Evolutionary conservation across 2,113 vertebrate species (phyloP), one percentile per base, ranked within the genome.

Genomic region (Polyodon spathula): DNA sequence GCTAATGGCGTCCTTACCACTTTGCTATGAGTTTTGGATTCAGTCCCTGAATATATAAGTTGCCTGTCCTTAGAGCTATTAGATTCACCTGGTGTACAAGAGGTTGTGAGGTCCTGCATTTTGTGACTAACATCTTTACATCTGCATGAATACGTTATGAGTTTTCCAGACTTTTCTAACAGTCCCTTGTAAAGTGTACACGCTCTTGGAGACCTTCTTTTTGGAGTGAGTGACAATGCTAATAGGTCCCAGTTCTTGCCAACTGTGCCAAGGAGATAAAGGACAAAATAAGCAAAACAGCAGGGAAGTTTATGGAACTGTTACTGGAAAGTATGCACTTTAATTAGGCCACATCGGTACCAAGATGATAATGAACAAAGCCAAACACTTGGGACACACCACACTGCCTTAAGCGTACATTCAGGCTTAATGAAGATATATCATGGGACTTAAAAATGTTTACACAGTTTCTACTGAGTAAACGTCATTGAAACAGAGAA

Each of bases 141-240:
- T 16, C 53, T 54, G 16, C 37, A 37, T 54, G 53, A 54, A 54
- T 54, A 37, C 53, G 11, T 54, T 54, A 54, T 54, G 16, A 54
- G 53, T 14, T 16, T 27, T 37, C 6, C 53, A 54, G 16, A 54
- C 16, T 27, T 54, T 16, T 37, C 11, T 16, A 8, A 7, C 46
- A 10, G 5, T 50, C 46, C 46, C 46, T 50, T 50, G 46, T 50
- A 50, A 12, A 14, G 11, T 50, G 46, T 50, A 17, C 16, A 16
- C 6, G 53, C 16, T 3, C 53, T 8, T 37, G 37, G n/a, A n/a
- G n/a, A 27, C 16, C 53, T 54, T 54, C 53, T 27, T 54, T 54
- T 54, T 54, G 53, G 37, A 54, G 15, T 54, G 53, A 54, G 53
- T 54, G 53, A 54, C 53, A 54, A 16, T 2, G 53, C 53, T 54